Conservation (phyloP, 2,113 vertebrate genomes). For the Arothron firmamentum region DNA sequence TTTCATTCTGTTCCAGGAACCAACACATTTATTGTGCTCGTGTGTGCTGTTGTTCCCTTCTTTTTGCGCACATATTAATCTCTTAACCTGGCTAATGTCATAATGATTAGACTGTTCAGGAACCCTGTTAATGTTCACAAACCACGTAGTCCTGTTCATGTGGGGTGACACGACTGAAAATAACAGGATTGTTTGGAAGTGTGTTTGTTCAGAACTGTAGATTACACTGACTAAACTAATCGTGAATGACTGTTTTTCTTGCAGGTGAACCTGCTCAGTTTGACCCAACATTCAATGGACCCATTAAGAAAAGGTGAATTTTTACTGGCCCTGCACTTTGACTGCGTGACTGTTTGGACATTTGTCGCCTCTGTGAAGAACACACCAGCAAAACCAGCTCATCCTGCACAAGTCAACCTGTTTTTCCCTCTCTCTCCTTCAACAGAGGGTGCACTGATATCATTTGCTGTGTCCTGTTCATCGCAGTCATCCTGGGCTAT, state of each 20-base stretch:
- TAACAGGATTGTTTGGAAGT: too few species aligned
- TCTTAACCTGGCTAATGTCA: background rate
- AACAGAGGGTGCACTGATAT: constrained; percentile 85
- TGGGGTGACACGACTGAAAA: too few species aligned
- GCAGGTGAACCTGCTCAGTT: constrained; percentile 76
- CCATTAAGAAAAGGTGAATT: constrained; percentile 82
- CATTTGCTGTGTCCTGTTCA: constrained; percentile 83
- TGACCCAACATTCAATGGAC: constrained; percentile 80
- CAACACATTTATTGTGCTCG: background rate
- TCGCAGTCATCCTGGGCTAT: constrained; percentile 81
- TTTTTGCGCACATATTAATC: constrained; percentile 18
- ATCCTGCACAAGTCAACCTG: too few species aligned
- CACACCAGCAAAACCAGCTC: background rate
- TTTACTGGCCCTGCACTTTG: background rate
- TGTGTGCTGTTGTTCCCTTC: background rate
- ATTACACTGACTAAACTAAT: background rate
- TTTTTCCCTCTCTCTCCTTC: constrained; percentile 12
- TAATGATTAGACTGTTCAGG: background rate
- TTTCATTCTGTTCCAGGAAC: constrained; percentile 48
- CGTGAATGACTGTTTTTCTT: background rate
- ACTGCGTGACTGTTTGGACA: background rate
- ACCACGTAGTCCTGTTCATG: too few species aligned
- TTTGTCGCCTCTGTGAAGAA: too few species aligned
- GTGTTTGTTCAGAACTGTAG: too few species aligned
- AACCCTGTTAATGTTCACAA: too few species aligned